Evolutionary conservation across 2,888 invertebrate species (phyloP).

Genomic region (Drosophila monieri): DNA sequence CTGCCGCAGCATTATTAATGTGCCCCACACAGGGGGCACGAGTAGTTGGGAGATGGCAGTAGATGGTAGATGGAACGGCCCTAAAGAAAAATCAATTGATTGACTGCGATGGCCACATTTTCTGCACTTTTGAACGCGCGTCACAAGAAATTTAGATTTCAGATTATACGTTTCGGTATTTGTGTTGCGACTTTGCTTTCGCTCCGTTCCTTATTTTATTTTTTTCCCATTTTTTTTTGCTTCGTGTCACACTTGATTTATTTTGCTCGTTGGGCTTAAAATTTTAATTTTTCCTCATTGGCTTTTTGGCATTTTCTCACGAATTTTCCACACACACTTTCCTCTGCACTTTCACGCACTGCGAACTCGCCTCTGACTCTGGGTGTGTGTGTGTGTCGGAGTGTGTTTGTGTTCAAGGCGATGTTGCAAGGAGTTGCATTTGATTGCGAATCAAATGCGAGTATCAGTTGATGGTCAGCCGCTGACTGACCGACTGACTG

Average conservation of each 20-base stretch:
- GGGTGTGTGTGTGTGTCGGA: background rate
- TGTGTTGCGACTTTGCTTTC: constrained; percentile 38
- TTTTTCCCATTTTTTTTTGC: constrained; percentile 17
- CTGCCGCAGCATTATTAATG: constrained; percentile 66
- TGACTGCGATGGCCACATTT: constrained; percentile 66
- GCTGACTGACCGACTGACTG: constrained; percentile 18
- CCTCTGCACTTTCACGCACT: constrained; percentile 15
- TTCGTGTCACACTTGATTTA: constrained; percentile 69
- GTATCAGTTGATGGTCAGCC: constrained; percentile 16
- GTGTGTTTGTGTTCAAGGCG: constrained; percentile 52
- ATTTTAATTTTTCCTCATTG: constrained; percentile 52
- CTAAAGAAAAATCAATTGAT: constrained; percentile 73
- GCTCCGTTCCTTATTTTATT: constrained; percentile 6
- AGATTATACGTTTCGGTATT: constrained; percentile 43
- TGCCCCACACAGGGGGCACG: constrained; percentile 26
- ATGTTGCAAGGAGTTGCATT: constrained; percentile 24
- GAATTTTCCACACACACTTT: constrained; percentile 38
- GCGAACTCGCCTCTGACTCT: background rate
- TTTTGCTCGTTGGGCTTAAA: constrained; percentile 59
- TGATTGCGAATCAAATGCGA: constrained; percentile 18
- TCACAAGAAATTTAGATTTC: constrained; percentile 56
- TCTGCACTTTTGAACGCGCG: constrained; percentile 77
- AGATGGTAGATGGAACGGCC: background rate
- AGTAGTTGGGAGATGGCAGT: background rate
- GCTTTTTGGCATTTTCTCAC: constrained; percentile 42